These are phyloP conservation scores for Pseudochromis fuscus DNA, from an alignment of 2,797 vertebrate species.

Conservation along the genomic window DNA sequence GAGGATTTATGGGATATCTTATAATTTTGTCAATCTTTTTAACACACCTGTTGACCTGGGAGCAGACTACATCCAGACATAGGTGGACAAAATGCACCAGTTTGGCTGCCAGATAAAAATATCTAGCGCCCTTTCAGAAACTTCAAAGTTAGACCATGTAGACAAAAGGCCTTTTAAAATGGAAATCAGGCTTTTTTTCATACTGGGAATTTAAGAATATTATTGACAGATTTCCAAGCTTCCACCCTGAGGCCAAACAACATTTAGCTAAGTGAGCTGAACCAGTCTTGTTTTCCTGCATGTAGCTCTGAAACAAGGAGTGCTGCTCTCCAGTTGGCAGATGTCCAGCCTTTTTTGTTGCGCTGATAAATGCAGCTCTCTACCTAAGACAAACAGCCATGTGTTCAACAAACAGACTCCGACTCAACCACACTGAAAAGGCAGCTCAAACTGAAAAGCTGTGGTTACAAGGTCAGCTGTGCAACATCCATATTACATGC, in stretches of 20 bases:
- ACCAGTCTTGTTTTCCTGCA: conserved; percentile 33
- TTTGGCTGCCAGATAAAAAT: neutral
- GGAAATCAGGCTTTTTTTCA: conserved; percentile 17
- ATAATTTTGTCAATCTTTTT: neutral
- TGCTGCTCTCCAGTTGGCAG: conserved; percentile 41
- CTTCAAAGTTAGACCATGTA: neutral
- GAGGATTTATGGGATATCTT: too few relatives aligned
- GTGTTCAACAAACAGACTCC: conserved; percentile 39
- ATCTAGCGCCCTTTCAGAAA: neutral
- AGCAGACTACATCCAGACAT: neutral
- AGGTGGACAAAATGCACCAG: neutral
- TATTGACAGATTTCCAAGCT: conserved; percentile 33
- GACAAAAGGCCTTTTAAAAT: neutral
- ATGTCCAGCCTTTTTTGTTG: conserved; percentile 37
- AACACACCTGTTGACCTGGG: neutral
- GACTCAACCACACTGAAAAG: conserved; percentile 30
- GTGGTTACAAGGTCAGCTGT: conserved; percentile 36
- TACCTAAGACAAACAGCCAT: conserved; percentile 45
- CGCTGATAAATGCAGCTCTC: conserved; percentile 38
- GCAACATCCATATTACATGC: conserved; percentile 18
- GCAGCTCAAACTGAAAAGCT: conserved; percentile 11
- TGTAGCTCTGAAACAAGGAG: conserved; percentile 32
- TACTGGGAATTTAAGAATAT: conserved; percentile 18
- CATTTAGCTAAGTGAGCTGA: conserved; percentile 26
- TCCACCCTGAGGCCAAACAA: conserved; percentile 35